phyloP scores from a whole-genome alignment of 2,888 invertebrate species.

The Agrotis ipsilon region DNA sequence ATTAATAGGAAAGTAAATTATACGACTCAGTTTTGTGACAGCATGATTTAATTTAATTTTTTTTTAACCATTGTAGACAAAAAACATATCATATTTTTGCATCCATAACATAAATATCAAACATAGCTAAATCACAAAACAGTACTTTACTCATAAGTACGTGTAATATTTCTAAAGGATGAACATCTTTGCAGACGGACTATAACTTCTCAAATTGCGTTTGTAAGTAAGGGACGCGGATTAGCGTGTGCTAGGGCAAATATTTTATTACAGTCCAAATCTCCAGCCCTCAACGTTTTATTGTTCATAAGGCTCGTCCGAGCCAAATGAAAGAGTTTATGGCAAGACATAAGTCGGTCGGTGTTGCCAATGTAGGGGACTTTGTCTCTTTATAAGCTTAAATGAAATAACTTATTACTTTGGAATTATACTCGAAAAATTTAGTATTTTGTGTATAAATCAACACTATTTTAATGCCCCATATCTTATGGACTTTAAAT shows the following conservation, averaged over 20 bases:
- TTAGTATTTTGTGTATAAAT: constrained; percentile 15
- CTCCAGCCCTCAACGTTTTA: constrained; percentile 91
- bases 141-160: constrained; percentile 53
- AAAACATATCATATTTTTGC: too few relatives aligned
- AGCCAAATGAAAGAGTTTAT: constrained; percentile 91
- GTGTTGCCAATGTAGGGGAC: constrained; percentile 83
- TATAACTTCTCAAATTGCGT: constrained; percentile 90
- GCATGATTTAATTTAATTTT: too few relatives aligned
- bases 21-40: neutral
- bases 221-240: constrained; percentile 89
- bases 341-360: constrained; percentile 87
- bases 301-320: constrained; percentile 91
- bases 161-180: constrained; percentile 71
- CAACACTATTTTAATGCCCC: constrained; percentile 11
- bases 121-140: constrained; percentile 42
- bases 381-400: constrained; percentile 69
- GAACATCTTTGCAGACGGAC: constrained; percentile 74
- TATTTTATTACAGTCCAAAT: constrained; percentile 91
- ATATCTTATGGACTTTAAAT: neutral
- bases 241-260: constrained; percentile 91
- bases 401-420: constrained; percentile 48
- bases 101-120: constrained; percentile 31
- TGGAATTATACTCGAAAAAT: constrained; percentile 17
- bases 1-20: neutral
- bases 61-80: too few relatives aligned